Base-by-base conservation (phyloP, 1,140 invertebrate genomes). In the Sarcophaga peregrina region DNA sequence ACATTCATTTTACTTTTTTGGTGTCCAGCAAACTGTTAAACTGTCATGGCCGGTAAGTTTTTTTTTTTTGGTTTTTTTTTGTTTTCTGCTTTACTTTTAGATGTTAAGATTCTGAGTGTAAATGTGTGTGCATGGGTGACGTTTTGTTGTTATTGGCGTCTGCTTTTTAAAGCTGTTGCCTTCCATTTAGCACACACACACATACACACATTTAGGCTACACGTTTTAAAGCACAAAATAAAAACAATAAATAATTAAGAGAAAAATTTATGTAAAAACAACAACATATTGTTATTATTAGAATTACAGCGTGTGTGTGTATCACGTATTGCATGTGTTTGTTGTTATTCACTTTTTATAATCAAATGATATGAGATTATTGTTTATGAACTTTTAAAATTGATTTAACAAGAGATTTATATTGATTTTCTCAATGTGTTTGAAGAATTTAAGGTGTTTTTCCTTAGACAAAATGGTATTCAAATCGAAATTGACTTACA, bases 11-110 rank as follows among this genome's bases (percentile, higher is more conserved):
- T 82, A 50, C 72, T 80, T 80, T 46, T 75, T 83, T 62, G 50
- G 45, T 68, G 81, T 82, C 76, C 81, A 82, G 87, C 88, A 89
- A 88, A 87, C 87, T 87, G 87, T 87, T 89, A 87, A 89, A 88
- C 87, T 90, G 89, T 90, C 89, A 90, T 90, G 89, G 89, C 89
- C 89, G 89, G 89, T 90, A 90, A 90, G 89, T 90, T 84, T 82
- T 80, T 78, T 74, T 54, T 81, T 81, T n/a, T n/a, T n/a, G n/a
- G n/a, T n/a, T n/a, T n/a, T n/a, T n/a, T n/a, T n/a, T n/a, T n/a
- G n/a, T n/a, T n/a, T n/a, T n/a, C n/a, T 84, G 54, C 13, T 80
- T 68, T 82, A 82, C 47, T 45, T 82, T 78, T 52, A 17, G 8
- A 20, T 74, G 45, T 74, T 72, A 74, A 13, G 45, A 37, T 48